phyloP scores from a whole-genome alignment of 2,888 invertebrate genomes.

The Glyphotaelius pellucidus region DNA sequence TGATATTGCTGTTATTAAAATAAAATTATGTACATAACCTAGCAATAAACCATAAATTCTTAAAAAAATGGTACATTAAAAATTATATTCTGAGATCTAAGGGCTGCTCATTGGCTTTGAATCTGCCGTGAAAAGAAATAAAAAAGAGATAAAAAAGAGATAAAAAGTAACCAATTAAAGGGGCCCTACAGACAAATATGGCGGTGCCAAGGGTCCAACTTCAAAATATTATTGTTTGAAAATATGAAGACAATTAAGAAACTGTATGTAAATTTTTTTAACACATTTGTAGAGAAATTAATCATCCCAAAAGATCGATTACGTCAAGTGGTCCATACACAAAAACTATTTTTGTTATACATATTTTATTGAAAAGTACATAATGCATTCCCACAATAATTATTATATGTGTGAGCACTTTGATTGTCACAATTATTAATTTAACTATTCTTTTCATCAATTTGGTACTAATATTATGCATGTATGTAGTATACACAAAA shows the following conservation, averaged over 20 bases:
- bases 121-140: neutral
- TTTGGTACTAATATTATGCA: neutral
- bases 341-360: neutral
- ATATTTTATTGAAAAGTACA: neutral
- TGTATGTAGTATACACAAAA: neutral
- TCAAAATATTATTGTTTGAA: too few relatives aligned
- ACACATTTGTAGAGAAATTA: neutral
- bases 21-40: neutral
- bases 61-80: conserved; percentile 4
- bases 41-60: neutral
- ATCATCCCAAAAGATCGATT: neutral
- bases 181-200: neutral
- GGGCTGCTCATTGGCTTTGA: neutral
- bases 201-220: neutral
- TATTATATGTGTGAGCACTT: neutral
- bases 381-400: neutral
- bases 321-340: neutral
- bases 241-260: neutral
- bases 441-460: neutral
- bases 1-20: neutral
- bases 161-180: neutral
- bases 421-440: neutral
- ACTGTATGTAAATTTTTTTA: neutral
- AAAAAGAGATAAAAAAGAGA: neutral
- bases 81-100: conserved; percentile 6